These are phyloP conservation scores for Drosophila kikkawai DNA, from an alignment of 1,140 invertebrate species.

Conservation along the genomic window DNA sequence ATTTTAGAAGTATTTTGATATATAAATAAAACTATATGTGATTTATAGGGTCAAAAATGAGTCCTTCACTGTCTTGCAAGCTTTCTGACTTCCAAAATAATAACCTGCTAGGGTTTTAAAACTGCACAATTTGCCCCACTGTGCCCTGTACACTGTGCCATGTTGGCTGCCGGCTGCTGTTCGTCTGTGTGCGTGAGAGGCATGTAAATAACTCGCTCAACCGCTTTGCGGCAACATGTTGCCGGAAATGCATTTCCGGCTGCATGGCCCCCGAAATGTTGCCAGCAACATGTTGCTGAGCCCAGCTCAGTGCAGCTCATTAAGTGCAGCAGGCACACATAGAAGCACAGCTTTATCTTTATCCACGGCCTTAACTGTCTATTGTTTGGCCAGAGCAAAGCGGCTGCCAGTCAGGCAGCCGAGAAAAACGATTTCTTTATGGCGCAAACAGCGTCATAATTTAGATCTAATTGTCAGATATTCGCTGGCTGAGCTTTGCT, in stretches of 20 bases:
- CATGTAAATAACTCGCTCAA: conserved; percentile 52
- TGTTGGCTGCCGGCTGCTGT: conserved; percentile 14
- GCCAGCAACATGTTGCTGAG: conserved; percentile 28
- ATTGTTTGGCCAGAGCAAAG: conserved; percentile 65
- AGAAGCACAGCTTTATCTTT: conserved; percentile 69
- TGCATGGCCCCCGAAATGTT: conserved; percentile 12
- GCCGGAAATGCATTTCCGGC: conserved; percentile 66
- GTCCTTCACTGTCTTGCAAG: neutral
- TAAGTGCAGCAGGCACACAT: conserved; percentile 72
- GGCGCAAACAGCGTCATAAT: conserved; percentile 79
- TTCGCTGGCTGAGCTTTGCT: conserved; percentile 31
- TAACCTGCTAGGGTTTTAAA: neutral
- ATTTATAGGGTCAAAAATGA: neutral
- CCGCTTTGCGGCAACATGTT: conserved; percentile 54
- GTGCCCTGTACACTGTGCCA: neutral
- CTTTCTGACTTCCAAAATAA: neutral
- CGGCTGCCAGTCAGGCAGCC: conserved; percentile 40
- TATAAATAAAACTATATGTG: too few relatives aligned
- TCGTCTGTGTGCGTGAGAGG: conserved; percentile 39
- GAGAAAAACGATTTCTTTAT: conserved; percentile 79
- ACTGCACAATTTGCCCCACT: neutral
- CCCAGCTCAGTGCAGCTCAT: conserved; percentile 47
- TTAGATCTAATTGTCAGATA: conserved; percentile 83
- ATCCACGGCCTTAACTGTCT: conserved; percentile 72
- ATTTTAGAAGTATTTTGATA: too few relatives aligned